These are phyloP conservation scores for Ectobius pallidus DNA, from an alignment of 2,888 invertebrate genomes.

Conservation along the genomic window DNA sequence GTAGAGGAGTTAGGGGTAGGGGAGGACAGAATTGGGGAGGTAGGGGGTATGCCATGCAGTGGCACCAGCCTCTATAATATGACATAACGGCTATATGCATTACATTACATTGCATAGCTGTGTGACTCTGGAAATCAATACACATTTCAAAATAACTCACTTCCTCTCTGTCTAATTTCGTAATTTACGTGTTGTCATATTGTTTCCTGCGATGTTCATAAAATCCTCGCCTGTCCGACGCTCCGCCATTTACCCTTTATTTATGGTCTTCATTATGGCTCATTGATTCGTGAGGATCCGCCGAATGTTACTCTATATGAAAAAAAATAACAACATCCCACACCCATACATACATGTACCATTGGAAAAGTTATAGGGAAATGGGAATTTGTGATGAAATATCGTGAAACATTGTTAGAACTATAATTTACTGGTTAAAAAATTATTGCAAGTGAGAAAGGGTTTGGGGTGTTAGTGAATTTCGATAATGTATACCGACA, in stretches of 20 bases:
- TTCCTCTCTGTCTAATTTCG: slow-evolving; percentile 48
- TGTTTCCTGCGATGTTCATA: slow-evolving; percentile 51
- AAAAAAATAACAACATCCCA: slow-evolving; percentile 25
- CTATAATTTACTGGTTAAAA: slow-evolving; percentile 40
- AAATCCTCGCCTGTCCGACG: slow-evolving; percentile 51
- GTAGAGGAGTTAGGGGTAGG: background rate
- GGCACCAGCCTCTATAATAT: slow-evolving; percentile 40
- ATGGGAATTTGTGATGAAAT: slow-evolving; percentile 45
- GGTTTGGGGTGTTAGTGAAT: slow-evolving; percentile 39
- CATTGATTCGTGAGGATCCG: slow-evolving; percentile 51
- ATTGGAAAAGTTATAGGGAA: slow-evolving; percentile 42
- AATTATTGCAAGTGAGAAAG: slow-evolving; percentile 30
- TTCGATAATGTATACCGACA: slow-evolving; percentile 39
- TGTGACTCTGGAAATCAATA: slow-evolving; percentile 44
- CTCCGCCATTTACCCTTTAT: slow-evolving; percentile 50
- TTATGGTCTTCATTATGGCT: slow-evolving; percentile 55
- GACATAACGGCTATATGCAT: slow-evolving; percentile 43
- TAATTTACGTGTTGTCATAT: slow-evolving; percentile 52
- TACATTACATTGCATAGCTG: slow-evolving; percentile 43
- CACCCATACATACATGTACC: slow-evolving; percentile 9
- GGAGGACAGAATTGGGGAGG: background rate
- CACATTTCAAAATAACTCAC: slow-evolving; percentile 45
- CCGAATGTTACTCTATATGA: slow-evolving; percentile 35
- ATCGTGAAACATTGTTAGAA: slow-evolving; percentile 41
- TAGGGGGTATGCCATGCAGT: slow-evolving; percentile 9